Evolutionary conservation across 2,797 vertebrate species (phyloP), one percentile per base, ranked within the genome.

Genomic region (Harpagifer antarcticus): DNA sequence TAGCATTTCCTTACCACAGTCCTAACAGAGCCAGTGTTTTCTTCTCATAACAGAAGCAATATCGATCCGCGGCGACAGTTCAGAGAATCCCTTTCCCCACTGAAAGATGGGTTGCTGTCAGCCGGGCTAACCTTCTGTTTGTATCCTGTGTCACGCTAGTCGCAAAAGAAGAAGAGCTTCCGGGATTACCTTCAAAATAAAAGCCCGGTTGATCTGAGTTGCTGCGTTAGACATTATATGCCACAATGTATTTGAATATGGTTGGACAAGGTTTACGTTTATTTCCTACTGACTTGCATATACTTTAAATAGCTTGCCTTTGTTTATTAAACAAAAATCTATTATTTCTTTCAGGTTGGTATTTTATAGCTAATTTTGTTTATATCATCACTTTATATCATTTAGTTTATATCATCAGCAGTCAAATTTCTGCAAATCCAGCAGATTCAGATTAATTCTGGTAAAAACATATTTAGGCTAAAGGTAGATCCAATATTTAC

Each of bases 21-120:
- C 60, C 50, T 42, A 10, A 44, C 8, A 79, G 44, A 59, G 58
- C n/a, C 37, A 10, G 11, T 19, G 63, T 59, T 50, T 44, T 75
- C 74, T 89, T 90, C 64, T 90, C 93, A 93, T 90, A 78, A 85
- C 86, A 91, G 59, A 75, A 37, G 56, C n/a, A 52, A 19, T 17
- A 68, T 9, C 9, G 27, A 45, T 57, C 19, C 13, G 17, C 20
- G 2, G 20, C 2, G 9, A 59, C 15, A 47, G 10, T 5, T n/a
- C 20, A 20, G 8, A 54, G 3, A 20, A 45, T 16, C 20, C 3
- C 53, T 42, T 6, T 31, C 5, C 9, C 33, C 0, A 27, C 16
- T 60, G 9, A 44, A 48, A 23, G 57, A 76, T 44, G 15, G 43
- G 16, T 68, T 3, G 20, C 61, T 74, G 72, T 75, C 73, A 85